Conservation (phyloP, 2,888 invertebrate species). For the Melitaea athalia region DNA sequence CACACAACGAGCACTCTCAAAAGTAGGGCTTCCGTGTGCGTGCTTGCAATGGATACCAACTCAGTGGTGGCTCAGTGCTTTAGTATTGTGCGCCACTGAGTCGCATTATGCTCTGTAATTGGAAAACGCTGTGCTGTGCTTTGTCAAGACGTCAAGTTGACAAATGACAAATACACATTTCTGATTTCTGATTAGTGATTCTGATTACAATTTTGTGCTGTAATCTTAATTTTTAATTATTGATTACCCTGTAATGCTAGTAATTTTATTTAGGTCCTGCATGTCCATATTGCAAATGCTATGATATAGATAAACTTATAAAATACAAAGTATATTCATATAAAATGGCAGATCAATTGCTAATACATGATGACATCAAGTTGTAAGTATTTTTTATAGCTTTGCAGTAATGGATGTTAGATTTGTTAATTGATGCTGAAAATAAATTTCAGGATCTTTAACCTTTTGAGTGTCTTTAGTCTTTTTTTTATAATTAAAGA, state of each 20-base stretch:
- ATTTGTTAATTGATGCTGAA: not conserved
- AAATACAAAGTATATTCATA: constrained; percentile 17
- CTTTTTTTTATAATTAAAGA: too few species aligned
- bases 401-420: not conserved
- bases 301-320: constrained; percentile 38
- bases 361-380: constrained; percentile 88
- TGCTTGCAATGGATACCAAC: too few species aligned
- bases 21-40: too few species aligned
- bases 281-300: constrained; percentile 35
- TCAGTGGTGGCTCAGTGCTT: too few species aligned
- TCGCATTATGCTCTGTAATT: too few species aligned
- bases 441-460: not conserved
- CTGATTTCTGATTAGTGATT: not conserved
- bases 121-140: too few species aligned
- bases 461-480: too few species aligned
- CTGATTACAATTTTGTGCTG: constrained; percentile 11
- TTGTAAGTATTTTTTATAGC: constrained; percentile 79
- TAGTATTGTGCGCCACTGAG: too few species aligned
- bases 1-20: too few species aligned
- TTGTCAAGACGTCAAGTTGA: too few species aligned
- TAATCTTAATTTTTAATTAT: constrained; percentile 19
- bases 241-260: constrained; percentile 18
- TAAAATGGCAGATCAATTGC: constrained; percentile 84
- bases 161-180: constrained; percentile 13
- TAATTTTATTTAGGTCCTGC: constrained; percentile 18